Conservation (phyloP, 2,888 invertebrate genomes). For the Harpalus rubripes region DNA sequence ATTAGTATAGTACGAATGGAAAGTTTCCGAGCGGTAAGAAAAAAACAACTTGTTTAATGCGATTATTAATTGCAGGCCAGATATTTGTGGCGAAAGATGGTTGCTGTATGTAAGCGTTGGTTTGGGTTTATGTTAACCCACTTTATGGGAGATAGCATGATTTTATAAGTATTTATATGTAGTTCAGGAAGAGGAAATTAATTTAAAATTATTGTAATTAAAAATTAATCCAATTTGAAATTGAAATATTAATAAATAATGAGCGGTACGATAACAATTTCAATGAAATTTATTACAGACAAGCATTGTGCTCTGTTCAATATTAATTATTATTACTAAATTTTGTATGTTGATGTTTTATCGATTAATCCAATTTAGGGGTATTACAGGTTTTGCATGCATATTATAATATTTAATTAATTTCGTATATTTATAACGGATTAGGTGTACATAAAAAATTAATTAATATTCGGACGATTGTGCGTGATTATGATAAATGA, state of each 20-base stretch:
- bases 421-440: constrained; percentile 12
- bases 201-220: not conserved
- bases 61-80: not conserved
- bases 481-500: not conserved
- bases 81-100: not conserved
- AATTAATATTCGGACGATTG: constrained; percentile 4
- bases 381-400: not conserved
- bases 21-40: no score
- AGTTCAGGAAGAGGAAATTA: not conserved
- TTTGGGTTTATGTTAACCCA: not conserved
- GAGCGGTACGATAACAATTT: not conserved
- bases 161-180: not conserved
- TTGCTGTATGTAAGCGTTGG: not conserved
- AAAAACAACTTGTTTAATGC: not conserved
- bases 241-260: not conserved
- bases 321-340: constrained; percentile 14
- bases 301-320: constrained; percentile 12
- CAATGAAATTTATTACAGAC: not conserved
- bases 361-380: constrained; percentile 17
- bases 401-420: constrained; percentile 24
- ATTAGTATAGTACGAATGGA: no score
- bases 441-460: constrained; percentile 6
- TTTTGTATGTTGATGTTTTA: not conserved
- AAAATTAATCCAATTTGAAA: not conserved
- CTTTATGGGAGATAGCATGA: not conserved